Base-by-base conservation (phyloP, 2,888 invertebrate genomes). In the Helleia helle region DNA sequence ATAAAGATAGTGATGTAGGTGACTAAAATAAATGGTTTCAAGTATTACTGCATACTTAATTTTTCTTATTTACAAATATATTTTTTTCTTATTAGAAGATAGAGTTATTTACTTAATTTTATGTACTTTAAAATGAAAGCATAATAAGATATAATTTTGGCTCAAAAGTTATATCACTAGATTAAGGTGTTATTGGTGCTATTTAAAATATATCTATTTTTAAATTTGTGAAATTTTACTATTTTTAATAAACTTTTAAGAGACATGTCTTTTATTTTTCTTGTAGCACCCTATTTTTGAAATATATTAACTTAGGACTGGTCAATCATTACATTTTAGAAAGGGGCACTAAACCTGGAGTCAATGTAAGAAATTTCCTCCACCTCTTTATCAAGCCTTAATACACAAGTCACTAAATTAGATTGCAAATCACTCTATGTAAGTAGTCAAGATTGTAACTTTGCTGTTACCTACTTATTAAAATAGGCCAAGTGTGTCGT, bases 1-100 rank as follows among this genome's bases (percentile, higher is more conserved):
- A 93, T 61, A 87, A 89, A 59, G 91, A 91, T 67, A 89, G 89
- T 61, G 91, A 91, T 69, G 87, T 91, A 49, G 91, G 91, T 36
- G 91, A 91, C 67, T 91, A 54, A 68, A 36, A 40, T 45, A 38
- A 44, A 36, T 8, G 31, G 44, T 22, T 41, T n/a, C n/a, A 34
- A 34, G 18, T 31, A 31, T 12, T 31, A 22, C 42, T 30, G n/a
- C n/a, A n/a, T n/a, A 9, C 15, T 31, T 11, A 13, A 26, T 18
- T 18, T 22, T 14, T 17, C 17, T 25, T 12, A 7, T 9, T 13
- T 22, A 12, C 34, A 18, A 34, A 34, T 34, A 4, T 22, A n/a
- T 34, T 9, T 34, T 11, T 34, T 22, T 8, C 18, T 34, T 12
- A 11, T 12, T 22, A 34, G 7, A 3, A 26, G 11, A 18, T 15